A percentile compares a stretch with the other conserved stretches of the same genome.
Evolutionary conservation across 2,888 invertebrate species (phyloP).

Genomic region (Actias luna): DNA sequence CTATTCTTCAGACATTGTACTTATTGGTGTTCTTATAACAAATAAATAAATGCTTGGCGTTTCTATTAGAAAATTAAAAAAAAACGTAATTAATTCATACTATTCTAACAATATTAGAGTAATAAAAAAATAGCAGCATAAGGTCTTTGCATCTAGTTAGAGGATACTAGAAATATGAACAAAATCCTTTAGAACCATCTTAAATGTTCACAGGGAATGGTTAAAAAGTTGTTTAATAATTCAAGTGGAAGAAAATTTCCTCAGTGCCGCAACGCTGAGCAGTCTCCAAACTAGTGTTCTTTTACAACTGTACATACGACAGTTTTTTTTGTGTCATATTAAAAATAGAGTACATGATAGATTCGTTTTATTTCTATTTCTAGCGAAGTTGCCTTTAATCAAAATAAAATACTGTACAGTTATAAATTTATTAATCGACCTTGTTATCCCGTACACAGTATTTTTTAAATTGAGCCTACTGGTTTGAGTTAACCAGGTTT

Average conservation of each 20-base stretch:
- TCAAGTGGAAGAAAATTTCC: slow-evolving; percentile 20
- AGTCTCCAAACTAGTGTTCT: too few species aligned
- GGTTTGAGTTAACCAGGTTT: too few species aligned
- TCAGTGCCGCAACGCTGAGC: neutral
- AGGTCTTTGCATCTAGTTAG: neutral
- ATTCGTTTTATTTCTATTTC: too few species aligned
- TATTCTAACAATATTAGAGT: neutral
- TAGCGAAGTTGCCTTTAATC: too few species aligned
- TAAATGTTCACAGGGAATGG: slow-evolving; percentile 29
- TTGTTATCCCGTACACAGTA: too few species aligned
- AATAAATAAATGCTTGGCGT: too few species aligned
- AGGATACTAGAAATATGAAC: neutral
- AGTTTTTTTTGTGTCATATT: neutral
- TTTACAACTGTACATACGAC: neutral
- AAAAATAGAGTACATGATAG: neutral
- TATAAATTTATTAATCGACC: too few species aligned
- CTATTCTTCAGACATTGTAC: too few species aligned
- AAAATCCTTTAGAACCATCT: slow-evolving; percentile 16
- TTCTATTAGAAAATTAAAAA: too few species aligned
- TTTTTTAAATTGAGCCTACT: too few species aligned
- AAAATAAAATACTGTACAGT: too few species aligned
- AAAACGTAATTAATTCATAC: neutral
- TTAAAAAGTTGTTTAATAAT: slow-evolving; percentile 31
- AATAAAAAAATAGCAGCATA: neutral
- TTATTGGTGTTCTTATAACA: too few species aligned